Evolutionary conservation across 2,888 invertebrate species (phyloP).

Genomic region (Hipparchia sbordonii): DNA sequence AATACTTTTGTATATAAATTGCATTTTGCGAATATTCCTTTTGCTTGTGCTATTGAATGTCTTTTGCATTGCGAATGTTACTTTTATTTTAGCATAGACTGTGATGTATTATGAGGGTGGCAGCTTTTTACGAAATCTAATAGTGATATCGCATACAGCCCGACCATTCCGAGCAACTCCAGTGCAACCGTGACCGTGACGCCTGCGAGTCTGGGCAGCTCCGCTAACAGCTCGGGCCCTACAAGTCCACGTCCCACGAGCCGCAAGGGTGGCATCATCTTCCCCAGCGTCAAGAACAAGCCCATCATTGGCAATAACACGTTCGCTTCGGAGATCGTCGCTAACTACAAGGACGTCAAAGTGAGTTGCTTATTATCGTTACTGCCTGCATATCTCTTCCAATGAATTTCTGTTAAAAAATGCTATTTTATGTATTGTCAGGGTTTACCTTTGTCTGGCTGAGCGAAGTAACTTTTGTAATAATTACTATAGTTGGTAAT

Average conservation of each 20-base stretch:
- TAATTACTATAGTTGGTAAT: neutral
- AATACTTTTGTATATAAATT: constrained; percentile 55
- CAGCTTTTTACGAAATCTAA: constrained; percentile 53
- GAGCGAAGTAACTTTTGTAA: neutral
- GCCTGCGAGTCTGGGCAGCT: constrained; percentile 56
- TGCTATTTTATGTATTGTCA: neutral
- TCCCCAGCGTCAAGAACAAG: constrained; percentile 95
- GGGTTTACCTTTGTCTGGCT: neutral
- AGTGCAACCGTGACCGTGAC: constrained; percentile 67
- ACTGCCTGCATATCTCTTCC: neutral
- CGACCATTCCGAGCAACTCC: constrained; percentile 63
- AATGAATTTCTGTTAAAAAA: too few species aligned
- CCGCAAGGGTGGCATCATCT: constrained; percentile 92
- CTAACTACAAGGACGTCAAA: constrained; percentile 91
- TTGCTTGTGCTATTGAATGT: constrained; percentile 44
- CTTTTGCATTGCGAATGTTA: constrained; percentile 49
- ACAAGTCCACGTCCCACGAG: constrained; percentile 74
- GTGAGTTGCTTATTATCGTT: constrained; percentile 76
- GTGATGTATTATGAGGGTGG: neutral
- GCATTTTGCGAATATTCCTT: constrained; percentile 50
- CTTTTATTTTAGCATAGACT: constrained; percentile 11
- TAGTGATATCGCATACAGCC: constrained; percentile 72
- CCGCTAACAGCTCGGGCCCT: constrained; percentile 51
- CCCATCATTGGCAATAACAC: constrained; percentile 92
- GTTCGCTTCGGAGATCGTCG: constrained; percentile 89